Conservation (phyloP, 2,797 vertebrate species). For the Sebastes hubbsi region DNA sequence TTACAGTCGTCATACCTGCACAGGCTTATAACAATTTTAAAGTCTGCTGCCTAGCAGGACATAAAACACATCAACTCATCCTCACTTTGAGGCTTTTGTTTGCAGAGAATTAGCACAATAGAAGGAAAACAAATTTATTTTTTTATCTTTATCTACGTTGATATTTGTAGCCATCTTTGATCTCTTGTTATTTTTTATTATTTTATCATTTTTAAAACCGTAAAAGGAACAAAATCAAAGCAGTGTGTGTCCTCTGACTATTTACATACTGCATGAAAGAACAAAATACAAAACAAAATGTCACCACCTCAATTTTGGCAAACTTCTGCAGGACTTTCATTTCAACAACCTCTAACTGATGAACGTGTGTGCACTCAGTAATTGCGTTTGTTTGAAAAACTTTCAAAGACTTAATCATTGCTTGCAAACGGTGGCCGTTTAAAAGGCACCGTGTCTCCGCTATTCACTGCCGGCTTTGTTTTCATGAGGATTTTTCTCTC, state of each 20-base stretch:
- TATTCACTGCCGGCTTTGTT: neutral
- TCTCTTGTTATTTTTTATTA: neutral
- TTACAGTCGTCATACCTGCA: neutral
- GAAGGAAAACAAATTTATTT: neutral
- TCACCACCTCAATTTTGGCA: constrained; percentile 34
- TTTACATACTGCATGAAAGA: constrained; percentile 7
- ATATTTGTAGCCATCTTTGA: constrained; percentile 2
- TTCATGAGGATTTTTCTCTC: neutral
- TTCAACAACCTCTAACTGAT: neutral
- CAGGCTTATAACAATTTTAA: neutral
- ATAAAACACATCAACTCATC: neutral
- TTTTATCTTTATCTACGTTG: neutral
- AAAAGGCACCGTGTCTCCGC: neutral
- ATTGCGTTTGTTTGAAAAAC: constrained; percentile 28
- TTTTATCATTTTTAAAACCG: neutral
- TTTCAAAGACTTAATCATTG: constrained; percentile 16
- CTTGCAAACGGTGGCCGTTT: neutral
- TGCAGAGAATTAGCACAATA: neutral
- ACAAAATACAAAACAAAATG: constrained; percentile 26
- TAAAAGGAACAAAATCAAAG: constrained; percentile 13
- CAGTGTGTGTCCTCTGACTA: neutral
- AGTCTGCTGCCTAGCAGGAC: neutral
- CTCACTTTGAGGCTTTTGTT: neutral
- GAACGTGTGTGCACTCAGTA: neutral
- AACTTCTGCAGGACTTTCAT: constrained; percentile 9